These are phyloP conservation scores for Manacus vitellinus DNA, from an alignment of 2,113 vertebrate genomes.

Conservation along the genomic window DNA sequence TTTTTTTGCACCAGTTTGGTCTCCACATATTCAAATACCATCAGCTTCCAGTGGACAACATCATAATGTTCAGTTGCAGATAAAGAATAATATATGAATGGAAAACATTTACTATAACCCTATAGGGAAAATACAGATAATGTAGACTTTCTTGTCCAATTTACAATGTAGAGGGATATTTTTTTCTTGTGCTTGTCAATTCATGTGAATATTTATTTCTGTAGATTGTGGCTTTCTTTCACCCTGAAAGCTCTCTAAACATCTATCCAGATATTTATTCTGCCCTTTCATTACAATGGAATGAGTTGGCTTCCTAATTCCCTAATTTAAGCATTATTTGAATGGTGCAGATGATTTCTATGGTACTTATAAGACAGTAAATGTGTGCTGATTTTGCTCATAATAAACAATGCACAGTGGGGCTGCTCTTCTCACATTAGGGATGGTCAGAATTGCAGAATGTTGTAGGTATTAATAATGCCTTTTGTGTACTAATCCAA, in stretches of 20 bases:
- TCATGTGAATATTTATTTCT: slow-evolving; percentile 23
- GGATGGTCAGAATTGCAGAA: not conserved
- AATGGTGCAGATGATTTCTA: not conserved
- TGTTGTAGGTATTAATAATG: not conserved
- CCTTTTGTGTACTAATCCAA: not conserved
- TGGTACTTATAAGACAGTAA: not conserved
- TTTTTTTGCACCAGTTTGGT: not conserved
- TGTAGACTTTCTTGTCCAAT: not conserved
- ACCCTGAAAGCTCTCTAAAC: not conserved
- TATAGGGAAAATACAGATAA: not conserved
- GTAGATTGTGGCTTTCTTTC: not conserved
- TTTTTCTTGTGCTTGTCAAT: not conserved
- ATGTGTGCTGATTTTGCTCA: slow-evolving; percentile 9
- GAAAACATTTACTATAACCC: not conserved
- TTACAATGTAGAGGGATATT: not conserved
- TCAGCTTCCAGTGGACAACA: not conserved
- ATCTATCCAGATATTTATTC: not conserved
- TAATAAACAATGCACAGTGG: not conserved
- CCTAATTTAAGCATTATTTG: not conserved
- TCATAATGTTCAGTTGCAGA: not conserved
- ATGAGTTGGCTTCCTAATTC: not conserved
- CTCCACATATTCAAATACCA: not conserved
- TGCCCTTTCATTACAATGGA: slow-evolving; percentile 1
- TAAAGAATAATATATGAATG: not conserved
- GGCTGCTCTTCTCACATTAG: not conserved